Conservation (phyloP, 2,113 vertebrate species). For the Gymnorhina tibicen region DNA sequence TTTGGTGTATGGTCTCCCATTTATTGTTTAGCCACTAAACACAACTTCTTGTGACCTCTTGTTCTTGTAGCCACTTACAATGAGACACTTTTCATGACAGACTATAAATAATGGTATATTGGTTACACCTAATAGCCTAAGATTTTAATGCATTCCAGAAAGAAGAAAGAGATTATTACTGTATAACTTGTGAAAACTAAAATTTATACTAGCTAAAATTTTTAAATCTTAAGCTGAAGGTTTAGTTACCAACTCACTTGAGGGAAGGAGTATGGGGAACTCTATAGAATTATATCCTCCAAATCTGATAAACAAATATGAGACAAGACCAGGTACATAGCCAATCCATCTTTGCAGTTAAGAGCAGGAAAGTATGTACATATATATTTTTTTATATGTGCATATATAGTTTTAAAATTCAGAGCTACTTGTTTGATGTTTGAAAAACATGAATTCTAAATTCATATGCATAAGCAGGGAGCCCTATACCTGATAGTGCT, state of each 20-base stretch:
- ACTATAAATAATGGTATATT: neutral
- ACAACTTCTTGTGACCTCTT: neutral
- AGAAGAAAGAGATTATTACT: neutral
- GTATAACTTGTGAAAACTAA: neutral
- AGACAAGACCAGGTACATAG: neutral
- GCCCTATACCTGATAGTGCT: slow-evolving; percentile 88
- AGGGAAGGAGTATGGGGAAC: neutral
- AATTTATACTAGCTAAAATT: neutral
- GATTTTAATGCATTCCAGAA: neutral
- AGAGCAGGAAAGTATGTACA: neutral
- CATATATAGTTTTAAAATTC: neutral
- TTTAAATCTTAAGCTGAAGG: neutral
- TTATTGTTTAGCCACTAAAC: neutral
- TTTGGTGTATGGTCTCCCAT: neutral
- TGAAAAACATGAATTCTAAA: neutral
- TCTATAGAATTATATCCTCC: neutral
- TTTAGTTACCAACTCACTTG: neutral
- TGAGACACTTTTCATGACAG: neutral
- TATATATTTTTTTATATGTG: neutral
- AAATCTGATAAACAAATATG: neutral
- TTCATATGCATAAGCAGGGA: neutral
- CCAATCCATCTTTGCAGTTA: neutral
- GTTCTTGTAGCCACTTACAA: neutral
- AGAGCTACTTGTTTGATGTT: neutral
- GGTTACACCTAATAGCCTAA: neutral